phyloP scores from a whole-genome alignment of 2,888 invertebrate genomes.

The Diabrotica balteata region DNA sequence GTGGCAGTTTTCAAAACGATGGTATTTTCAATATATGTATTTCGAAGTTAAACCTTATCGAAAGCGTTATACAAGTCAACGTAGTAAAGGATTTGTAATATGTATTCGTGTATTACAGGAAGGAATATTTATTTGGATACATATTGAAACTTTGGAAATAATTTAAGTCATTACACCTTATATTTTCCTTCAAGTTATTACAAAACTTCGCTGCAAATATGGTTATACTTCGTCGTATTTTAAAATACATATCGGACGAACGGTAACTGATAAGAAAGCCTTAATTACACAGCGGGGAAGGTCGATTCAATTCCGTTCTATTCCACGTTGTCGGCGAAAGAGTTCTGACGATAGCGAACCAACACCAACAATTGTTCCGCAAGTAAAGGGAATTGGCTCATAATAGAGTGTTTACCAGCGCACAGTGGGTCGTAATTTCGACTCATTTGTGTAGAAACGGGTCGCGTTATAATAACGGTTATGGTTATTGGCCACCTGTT shows the following conservation, averaged over 20 bases:
- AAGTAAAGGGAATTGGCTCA: constrained; percentile 58
- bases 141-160: no score
- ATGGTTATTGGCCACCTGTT: constrained; percentile 65
- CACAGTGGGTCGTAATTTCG: constrained; percentile 61
- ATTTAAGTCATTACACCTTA: no score
- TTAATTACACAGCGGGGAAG: constrained; percentile 39
- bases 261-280: constrained; percentile 36
- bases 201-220: no score
- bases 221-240: not conserved
- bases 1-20: no score
- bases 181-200: no score
- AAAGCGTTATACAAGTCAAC: no score
- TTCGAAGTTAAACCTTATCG: no score
- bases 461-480: constrained; percentile 63
- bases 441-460: constrained; percentile 64
- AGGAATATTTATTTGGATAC: no score
- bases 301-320: constrained; percentile 29
- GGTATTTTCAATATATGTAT: no score
- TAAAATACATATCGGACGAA: constrained; percentile 17
- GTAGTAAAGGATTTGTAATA: no score
- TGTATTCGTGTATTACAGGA: no score
- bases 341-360: constrained; percentile 44
- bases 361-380: constrained; percentile 52
- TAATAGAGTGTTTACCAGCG: constrained; percentile 62
- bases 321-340: constrained; percentile 36